phyloP scores from a whole-genome alignment of 2,888 invertebrate species.

The Drosophila phalerata region DNA sequence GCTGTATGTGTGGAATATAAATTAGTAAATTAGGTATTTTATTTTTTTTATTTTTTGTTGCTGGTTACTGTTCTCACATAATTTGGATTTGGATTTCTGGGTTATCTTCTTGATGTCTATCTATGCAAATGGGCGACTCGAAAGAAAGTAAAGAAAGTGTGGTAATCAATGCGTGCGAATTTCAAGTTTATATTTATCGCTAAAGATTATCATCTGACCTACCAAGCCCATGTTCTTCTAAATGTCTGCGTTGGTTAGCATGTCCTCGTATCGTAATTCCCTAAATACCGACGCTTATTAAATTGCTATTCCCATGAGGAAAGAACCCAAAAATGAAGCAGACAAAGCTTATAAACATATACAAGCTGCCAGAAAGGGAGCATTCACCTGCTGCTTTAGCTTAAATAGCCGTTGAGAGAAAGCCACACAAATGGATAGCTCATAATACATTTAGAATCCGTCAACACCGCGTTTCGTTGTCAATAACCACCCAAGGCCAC shows the following conservation, averaged over 20 bases:
- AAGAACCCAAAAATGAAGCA: neutral
- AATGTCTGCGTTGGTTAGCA: neutral
- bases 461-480: constrained; percentile 17
- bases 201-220: constrained; percentile 5
- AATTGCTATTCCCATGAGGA: constrained; percentile 11
- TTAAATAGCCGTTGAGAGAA: constrained; percentile 26
- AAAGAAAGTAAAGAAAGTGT: constrained; percentile 61
- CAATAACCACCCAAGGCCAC: constrained; percentile 48
- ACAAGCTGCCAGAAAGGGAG: neutral
- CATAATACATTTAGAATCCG: constrained; percentile 30
- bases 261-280: constrained; percentile 29
- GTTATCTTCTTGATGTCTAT: constrained; percentile 48
- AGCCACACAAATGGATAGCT: constrained; percentile 38
- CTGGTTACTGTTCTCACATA: constrained; percentile 35
- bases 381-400: constrained; percentile 13
- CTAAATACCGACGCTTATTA: constrained; percentile 38
- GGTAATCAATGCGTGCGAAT: constrained; percentile 56
- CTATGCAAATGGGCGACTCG: constrained; percentile 55
- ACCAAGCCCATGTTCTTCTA: constrained; percentile 5
- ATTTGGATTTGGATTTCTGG: constrained; percentile 22
- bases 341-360: neutral
- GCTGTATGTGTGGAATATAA: constrained; percentile 71
- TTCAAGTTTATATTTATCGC: constrained; percentile 17
- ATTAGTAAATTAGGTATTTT: constrained; percentile 73
- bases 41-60: constrained; percentile 23